Percentiles rank a stretch among this genome's conserved stretches.
phyloP scores from a whole-genome alignment of 2,113 vertebrate genomes.

The Andinoacara biseriatus region DNA sequence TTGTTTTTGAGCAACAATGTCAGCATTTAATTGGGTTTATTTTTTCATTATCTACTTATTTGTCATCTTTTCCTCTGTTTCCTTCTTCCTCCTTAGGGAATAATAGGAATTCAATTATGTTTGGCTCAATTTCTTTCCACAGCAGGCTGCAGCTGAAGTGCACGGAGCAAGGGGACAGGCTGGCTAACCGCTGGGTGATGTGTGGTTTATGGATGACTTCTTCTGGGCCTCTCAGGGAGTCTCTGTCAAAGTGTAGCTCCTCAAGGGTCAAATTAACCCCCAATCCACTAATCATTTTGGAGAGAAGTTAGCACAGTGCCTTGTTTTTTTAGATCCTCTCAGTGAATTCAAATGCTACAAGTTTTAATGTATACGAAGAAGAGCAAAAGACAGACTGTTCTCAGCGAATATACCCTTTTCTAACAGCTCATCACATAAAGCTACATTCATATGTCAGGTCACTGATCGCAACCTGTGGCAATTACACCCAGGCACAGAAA shows the following conservation, averaged over 20 bases:
- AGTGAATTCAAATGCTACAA: background rate
- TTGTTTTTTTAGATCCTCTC: slow-evolving; percentile 20
- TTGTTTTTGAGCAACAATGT: slow-evolving; percentile 24
- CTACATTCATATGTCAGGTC: slow-evolving; percentile 46
- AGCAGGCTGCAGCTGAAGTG: slow-evolving; percentile 26
- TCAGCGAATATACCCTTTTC: slow-evolving; percentile 1
- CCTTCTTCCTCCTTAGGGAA: slow-evolving; percentile 14
- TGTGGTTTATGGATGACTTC: slow-evolving; percentile 58
- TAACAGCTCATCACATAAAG: slow-evolving; percentile 36
- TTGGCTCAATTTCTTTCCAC: slow-evolving; percentile 17
- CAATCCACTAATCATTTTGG: slow-evolving; percentile 68
- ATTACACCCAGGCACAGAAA: slow-evolving; percentile 52
- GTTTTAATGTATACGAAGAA: background rate
- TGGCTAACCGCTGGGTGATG: slow-evolving; percentile 60
- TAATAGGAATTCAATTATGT: slow-evolving; percentile 40
- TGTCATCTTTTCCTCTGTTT: background rate
- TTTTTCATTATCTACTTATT: slow-evolving; percentile 17
- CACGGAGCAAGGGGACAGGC: background rate
- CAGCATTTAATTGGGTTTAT: slow-evolving; percentile 50
- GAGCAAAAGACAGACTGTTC: background rate
- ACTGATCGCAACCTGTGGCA: slow-evolving; percentile 46
- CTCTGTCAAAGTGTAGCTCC: slow-evolving; percentile 62
- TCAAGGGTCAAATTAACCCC: slow-evolving; percentile 64
- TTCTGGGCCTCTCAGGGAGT: slow-evolving; percentile 50
- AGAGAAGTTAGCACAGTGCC: slow-evolving; percentile 39